Percentiles rank a stretch among this genome's conserved stretches.
Conservation (phyloP, 2,888 invertebrate genomes). For the Troglohyphantes excavatus region DNA sequence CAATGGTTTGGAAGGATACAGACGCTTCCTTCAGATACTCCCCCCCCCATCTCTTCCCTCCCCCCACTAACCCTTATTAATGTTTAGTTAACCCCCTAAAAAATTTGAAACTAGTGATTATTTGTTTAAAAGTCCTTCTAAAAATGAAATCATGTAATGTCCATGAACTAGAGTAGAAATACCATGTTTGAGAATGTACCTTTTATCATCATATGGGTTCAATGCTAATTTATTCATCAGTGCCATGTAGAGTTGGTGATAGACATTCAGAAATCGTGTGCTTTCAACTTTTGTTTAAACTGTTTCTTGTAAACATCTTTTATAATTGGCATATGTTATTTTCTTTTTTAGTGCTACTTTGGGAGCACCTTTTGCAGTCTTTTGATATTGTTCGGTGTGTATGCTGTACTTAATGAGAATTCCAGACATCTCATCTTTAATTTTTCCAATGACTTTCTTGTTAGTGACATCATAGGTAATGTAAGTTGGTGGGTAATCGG, state of each 20-base stretch:
- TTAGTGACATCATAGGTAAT: constrained; percentile 77
- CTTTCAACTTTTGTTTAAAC: neutral
- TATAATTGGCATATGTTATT: constrained; percentile 32
- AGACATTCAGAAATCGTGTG: constrained; percentile 14
- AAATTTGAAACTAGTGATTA: no score
- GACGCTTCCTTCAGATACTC: no score
- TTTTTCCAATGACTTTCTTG: constrained; percentile 81
- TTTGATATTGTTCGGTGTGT: neutral
- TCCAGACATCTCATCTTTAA: constrained; percentile 44
- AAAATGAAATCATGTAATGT: no score
- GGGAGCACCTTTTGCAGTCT: constrained; percentile 53
- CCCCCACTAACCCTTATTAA: no score
- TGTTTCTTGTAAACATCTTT: constrained; percentile 32
- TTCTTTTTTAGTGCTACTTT: constrained; percentile 34
- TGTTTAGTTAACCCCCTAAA: no score
- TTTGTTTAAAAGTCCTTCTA: no score
- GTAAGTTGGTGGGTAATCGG: constrained; percentile 80
- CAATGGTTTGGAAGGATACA: no score
- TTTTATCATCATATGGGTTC: constrained; percentile 65
- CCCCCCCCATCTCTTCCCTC: no score
- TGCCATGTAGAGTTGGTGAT: neutral
- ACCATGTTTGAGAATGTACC: neutral
- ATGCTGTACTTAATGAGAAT: constrained; percentile 77
- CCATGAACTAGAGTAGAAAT: neutral
- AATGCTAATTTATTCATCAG: constrained; percentile 44